These are phyloP conservation scores for Eubucco bourcierii DNA, from an alignment of 2,113 vertebrate genomes.

Conservation along the genomic window DNA sequence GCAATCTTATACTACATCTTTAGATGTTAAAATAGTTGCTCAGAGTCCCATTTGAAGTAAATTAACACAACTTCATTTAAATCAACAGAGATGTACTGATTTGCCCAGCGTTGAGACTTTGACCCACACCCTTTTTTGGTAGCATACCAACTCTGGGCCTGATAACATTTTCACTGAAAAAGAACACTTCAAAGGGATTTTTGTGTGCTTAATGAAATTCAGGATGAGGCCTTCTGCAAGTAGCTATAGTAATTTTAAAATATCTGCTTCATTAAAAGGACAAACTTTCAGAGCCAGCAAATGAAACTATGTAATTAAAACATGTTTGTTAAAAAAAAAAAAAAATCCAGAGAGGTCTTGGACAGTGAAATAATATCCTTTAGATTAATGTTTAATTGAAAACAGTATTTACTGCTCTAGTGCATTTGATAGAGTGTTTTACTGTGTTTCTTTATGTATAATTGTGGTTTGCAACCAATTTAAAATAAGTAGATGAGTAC, in stretches of 20 bases:
- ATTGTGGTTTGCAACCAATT: conserved; percentile 68
- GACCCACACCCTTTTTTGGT: neutral
- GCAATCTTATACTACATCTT: neutral
- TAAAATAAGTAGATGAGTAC: conserved; percentile 63
- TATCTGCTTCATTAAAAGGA: conserved; percentile 54
- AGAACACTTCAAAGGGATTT: conserved; percentile 11
- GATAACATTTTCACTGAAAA: conserved; percentile 1
- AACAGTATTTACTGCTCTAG: conserved; percentile 62
- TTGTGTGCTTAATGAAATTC: conserved; percentile 40
- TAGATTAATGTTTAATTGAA: conserved; percentile 66
- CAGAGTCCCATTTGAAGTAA: neutral
- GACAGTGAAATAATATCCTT: conserved; percentile 57
- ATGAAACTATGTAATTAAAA: conserved; percentile 49
- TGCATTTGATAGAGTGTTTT: conserved; percentile 43
- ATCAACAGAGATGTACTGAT: neutral
- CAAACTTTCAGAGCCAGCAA: conserved; percentile 40
- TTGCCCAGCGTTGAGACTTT: neutral
- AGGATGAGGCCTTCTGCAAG: conserved; percentile 38
- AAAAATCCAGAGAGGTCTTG: conserved; percentile 39
- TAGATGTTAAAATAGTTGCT: neutral
- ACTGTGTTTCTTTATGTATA: conserved; percentile 34
- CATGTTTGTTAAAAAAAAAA: conserved; percentile 24
- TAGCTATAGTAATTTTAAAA: conserved; percentile 29
- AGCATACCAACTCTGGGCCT: neutral
- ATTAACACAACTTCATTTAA: neutral